Evolutionary conservation across 2,113 vertebrate species (phyloP).

Genomic region (Pachypanchax playfairii): DNA sequence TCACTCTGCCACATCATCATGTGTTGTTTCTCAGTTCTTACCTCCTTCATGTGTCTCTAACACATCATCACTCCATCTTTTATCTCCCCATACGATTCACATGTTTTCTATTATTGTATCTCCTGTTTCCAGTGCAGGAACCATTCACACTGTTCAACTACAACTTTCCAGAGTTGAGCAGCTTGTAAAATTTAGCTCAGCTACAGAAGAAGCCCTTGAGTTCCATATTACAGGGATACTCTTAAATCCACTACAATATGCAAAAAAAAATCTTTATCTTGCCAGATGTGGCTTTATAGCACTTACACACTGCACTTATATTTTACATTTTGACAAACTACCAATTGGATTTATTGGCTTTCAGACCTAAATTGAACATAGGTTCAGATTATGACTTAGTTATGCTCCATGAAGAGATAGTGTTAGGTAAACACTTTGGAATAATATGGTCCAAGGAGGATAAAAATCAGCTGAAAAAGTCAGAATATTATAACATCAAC

Average conservation of each 20-base stretch:
- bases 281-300: constrained; percentile 27
- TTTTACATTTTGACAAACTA: constrained; percentile 46
- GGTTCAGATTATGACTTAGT: constrained; percentile 24
- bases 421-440: constrained; percentile 56
- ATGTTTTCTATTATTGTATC: neutral
- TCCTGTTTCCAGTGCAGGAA: neutral
- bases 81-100: neutral
- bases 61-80: constrained; percentile 5
- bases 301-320: neutral
- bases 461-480: constrained; percentile 48
- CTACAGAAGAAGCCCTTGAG: constrained; percentile 32
- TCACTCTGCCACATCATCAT: neutral
- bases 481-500: constrained; percentile 41
- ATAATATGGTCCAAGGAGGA: constrained; percentile 37
- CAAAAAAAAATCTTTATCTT: constrained; percentile 43
- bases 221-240: constrained; percentile 43
- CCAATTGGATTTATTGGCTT: constrained; percentile 54
- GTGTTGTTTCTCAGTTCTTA: neutral
- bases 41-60: neutral
- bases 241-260: constrained; percentile 51
- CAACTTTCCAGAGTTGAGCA: constrained; percentile 20
- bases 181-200: constrained; percentile 51
- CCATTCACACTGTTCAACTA: neutral
- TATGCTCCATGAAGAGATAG: constrained; percentile 31
- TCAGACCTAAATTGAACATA: constrained; percentile 46